Percentiles rank a stretch among this genome's conserved stretches.
Conservation (phyloP, 2,797 vertebrate genomes). For the Pitangus sulphuratus region DNA sequence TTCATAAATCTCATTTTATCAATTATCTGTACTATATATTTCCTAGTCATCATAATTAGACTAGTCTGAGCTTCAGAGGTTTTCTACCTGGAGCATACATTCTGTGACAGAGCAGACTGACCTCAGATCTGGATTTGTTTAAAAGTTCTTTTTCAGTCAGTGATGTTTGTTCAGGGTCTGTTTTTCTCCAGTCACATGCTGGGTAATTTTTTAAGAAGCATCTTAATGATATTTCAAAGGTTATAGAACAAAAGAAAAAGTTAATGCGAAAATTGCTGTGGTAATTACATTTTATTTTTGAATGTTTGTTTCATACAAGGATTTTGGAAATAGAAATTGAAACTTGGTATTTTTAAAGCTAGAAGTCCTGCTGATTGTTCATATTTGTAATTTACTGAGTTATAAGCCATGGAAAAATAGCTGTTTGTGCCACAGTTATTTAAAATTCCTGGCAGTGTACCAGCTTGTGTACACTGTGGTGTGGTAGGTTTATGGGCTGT, state of each 20-base stretch:
- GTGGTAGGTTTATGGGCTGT: not conserved
- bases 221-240: not conserved
- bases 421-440: not conserved
- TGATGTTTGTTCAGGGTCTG: not conserved
- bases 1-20: not conserved
- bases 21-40: not conserved
- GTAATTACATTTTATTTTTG: not conserved
- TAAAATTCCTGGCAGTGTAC: not conserved
- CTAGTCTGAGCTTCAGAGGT: not conserved
- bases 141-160: not conserved
- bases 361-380: not conserved
- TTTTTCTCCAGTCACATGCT: not conserved
- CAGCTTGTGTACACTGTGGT: not conserved
- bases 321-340: not conserved
- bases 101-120: not conserved
- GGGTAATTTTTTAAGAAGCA: not conserved
- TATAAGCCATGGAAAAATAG: not conserved
- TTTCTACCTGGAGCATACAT: not conserved
- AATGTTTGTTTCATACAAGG: not conserved
- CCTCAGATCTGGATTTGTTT: not conserved
- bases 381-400: not conserved
- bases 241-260: not conserved
- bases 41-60: not conserved
- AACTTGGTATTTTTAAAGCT: not conserved
- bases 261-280: not conserved